Evolutionary conservation across 2,888 invertebrate genomes (phyloP), one percentile per base, ranked within the genome.

Genomic region (Petrolisthes manimaculis): DNA sequence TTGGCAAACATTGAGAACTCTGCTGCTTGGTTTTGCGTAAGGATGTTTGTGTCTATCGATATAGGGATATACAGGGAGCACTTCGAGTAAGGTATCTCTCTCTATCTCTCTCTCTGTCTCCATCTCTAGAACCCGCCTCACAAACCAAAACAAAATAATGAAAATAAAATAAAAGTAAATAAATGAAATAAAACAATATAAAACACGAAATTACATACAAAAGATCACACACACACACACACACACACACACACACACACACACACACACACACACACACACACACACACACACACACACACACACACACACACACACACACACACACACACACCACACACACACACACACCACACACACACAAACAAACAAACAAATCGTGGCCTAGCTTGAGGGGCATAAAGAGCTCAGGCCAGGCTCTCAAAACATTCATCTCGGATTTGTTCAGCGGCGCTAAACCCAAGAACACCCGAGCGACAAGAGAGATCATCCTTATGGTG

Each of bases 361-460:
- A 61, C 61, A 18, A 1, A 61, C 12, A 61, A 0, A 61, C 61
- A 18, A 0, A 9, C 61, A 61, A 61, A 9, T 2, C 61, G 18
- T 9, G 9, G 61, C 37, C 24, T 9, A 74, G 24, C 8, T 21
- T 24, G n/a, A 8, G 74, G 21, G 74, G 74, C 74, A 74, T 74
- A 12, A 74, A 74, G 21, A 74, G 74, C 8, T 74, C 74, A 24
- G 21, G 18, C 24, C 21, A 3, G 37, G 24, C 74, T 74, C 61
- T 61, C 61, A 74, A 74, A 74, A 74, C 74, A 74, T 74, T 74
- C 74, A 74, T 74, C 74, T n/a, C 74, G 9, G 24, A 21, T 74
- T 74, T 74, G 74, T n/a, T 18, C 74, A 21, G 74, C 74, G 74
- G 8, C 74, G 24, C 21, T 9, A 74, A 74, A 74, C 24, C 9